These are phyloP conservation scores for Epinotia bilunana DNA, from an alignment of 2,888 invertebrate species.

Conservation along the genomic window DNA sequence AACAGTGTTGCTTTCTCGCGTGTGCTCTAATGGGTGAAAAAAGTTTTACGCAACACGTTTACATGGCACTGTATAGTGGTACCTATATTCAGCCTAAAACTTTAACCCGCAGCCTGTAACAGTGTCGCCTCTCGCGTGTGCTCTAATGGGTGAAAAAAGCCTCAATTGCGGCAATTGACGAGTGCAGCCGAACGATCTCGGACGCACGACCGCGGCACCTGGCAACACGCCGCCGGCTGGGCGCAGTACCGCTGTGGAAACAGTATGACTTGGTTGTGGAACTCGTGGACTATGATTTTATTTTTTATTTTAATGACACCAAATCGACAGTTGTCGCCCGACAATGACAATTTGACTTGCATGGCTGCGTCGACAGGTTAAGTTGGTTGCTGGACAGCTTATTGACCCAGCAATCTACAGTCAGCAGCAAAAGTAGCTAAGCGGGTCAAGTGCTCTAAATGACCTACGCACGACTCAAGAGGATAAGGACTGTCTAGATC, in stretches of 20 bases:
- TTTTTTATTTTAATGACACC: too few relatives aligned
- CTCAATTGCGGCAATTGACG: slow-evolving; percentile 78
- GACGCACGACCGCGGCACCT: slow-evolving; percentile 76
- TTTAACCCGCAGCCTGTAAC: slow-evolving; percentile 53
- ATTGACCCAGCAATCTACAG: too few relatives aligned
- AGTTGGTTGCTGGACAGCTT: too few relatives aligned
- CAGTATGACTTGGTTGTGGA: slow-evolving; percentile 16
- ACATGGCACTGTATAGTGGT: too few relatives aligned
- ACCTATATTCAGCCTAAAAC: not conserved
- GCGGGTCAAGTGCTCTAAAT: too few relatives aligned
- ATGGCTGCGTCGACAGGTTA: too few relatives aligned
- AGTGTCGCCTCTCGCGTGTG: slow-evolving; percentile 70
- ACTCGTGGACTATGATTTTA: too few relatives aligned
- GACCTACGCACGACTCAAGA: too few relatives aligned
- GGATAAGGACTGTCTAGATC: too few relatives aligned
- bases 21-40: slow-evolving; percentile 79
- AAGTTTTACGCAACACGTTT: slow-evolving; percentile 49
- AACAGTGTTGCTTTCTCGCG: slow-evolving; percentile 65
- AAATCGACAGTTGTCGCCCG: too few relatives aligned
- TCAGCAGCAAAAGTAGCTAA: too few relatives aligned
- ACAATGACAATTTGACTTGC: too few relatives aligned
- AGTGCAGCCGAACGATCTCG: slow-evolving; percentile 66
- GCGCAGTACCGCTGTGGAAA: slow-evolving; percentile 37
- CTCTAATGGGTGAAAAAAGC: slow-evolving; percentile 79
- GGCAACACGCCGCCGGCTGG: slow-evolving; percentile 62